Conservation (phyloP, 2,888 invertebrate species). For the Hylaea fasciaria region DNA sequence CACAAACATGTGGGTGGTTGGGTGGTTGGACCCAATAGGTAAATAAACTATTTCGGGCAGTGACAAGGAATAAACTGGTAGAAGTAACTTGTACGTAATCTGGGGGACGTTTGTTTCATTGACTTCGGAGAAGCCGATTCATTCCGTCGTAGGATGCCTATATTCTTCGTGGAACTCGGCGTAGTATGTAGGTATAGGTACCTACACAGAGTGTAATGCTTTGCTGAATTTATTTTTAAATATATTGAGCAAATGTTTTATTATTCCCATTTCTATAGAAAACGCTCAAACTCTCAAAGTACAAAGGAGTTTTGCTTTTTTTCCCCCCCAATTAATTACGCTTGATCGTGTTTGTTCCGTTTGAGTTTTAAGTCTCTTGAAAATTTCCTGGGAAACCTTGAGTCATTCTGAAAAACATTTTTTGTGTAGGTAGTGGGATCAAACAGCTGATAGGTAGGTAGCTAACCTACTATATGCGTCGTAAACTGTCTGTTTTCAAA, state of each 20-base stretch:
- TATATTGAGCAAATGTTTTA: constrained; percentile 28
- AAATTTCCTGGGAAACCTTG: background rate
- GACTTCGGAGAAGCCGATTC: constrained; percentile 36
- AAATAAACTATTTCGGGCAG: constrained; percentile 37
- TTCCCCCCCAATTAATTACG: constrained; percentile 5
- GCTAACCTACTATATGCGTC: background rate
- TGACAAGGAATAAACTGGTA: constrained; percentile 25
- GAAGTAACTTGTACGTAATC: background rate
- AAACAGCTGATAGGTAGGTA: too few species aligned
- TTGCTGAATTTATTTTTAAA: constrained; percentile 9
- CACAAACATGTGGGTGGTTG: constrained; percentile 36
- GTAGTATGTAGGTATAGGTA: too few species aligned
- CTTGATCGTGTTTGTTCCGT: constrained; percentile 19
- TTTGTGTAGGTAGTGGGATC: constrained; percentile 5
- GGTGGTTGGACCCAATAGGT: constrained; percentile 24
- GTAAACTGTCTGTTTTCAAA: background rate
- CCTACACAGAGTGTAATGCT: constrained; percentile 10
- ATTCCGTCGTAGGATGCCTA: constrained; percentile 8
- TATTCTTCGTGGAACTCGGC: constrained; percentile 23
- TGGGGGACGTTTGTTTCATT: constrained; percentile 16
- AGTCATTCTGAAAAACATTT: constrained; percentile 14
- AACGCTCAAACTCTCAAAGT: constrained; percentile 10
- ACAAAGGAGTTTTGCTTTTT: constrained; percentile 15
- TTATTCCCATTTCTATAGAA: constrained; percentile 21
- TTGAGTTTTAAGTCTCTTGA: background rate